Conservation (phyloP, 2,888 invertebrate genomes). For the Drosophila recens region DNA sequence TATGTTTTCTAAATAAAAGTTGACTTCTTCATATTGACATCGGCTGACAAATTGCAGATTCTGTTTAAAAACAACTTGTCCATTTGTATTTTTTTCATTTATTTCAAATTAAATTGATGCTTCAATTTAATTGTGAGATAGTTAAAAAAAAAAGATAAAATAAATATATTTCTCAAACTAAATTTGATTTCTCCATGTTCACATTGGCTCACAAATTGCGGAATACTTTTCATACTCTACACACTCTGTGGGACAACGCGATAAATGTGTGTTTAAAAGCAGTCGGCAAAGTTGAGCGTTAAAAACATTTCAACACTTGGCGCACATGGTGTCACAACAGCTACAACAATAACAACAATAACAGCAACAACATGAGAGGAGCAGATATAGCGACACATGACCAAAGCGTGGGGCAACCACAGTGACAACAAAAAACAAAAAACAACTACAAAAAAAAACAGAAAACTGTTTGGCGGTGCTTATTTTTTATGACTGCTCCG, state of each 20-base stretch:
- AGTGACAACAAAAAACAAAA: constrained; percentile 38
- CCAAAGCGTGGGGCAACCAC: constrained; percentile 54
- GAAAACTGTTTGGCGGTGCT: constrained; percentile 62
- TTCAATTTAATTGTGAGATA: no score
- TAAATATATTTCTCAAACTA: no score
- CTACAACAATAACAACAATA: constrained; percentile 48
- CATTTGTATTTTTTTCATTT: no score
- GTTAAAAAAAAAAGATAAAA: no score
- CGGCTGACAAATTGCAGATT: not conserved
- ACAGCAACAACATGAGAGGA: constrained; percentile 36
- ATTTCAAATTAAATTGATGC: no score
- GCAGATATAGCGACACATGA: constrained; percentile 46
- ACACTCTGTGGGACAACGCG: constrained; percentile 33
- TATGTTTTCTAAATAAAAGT: not conserved
- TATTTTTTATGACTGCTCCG: constrained; percentile 61
- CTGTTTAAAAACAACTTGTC: no score
- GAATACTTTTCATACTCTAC: not conserved
- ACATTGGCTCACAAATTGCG: not conserved
- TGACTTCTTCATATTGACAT: not conserved
- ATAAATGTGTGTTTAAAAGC: constrained; percentile 71
- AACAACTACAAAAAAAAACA: constrained; percentile 31
- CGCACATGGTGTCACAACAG: constrained; percentile 79
- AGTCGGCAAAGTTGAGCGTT: constrained; percentile 79
- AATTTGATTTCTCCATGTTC: not conserved
- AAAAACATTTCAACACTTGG: constrained; percentile 78